Evolutionary conservation across 1,140 invertebrate species (phyloP).

Genomic region (Cecropterus lyciades): DNA sequence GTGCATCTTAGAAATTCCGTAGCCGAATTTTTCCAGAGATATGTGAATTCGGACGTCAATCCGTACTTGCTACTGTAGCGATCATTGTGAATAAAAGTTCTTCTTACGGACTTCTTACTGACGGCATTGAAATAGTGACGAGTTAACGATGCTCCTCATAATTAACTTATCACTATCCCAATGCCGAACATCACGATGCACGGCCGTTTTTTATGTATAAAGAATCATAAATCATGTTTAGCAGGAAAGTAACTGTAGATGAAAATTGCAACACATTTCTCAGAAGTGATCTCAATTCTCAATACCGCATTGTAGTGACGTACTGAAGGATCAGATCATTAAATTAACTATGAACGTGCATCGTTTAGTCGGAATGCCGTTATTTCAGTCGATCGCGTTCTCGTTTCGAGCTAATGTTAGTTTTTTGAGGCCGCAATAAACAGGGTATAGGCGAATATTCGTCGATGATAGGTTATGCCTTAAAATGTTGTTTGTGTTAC

Average conservation of each 20-base stretch:
- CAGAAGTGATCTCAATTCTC: conserved; percentile 6
- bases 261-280: background rate
- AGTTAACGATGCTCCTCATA: too few species aligned
- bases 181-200: too few species aligned
- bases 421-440: background rate
- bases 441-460: background rate
- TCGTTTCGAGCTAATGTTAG: conserved; percentile 4
- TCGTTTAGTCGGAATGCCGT: background rate
- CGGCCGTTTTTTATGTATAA: too few species aligned
- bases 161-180: too few species aligned
- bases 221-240: background rate
- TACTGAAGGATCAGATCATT: conserved; percentile 3
- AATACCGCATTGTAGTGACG: conserved; percentile 4
- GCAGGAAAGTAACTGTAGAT: background rate
- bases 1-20: too few species aligned
- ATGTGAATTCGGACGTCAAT: too few species aligned
- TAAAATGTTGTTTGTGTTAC: conserved; percentile 7
- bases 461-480: conserved; percentile 7
- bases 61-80: too few species aligned
- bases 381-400: conserved; percentile 8
- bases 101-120: too few species aligned
- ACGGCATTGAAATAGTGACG: too few species aligned
- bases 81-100: too few species aligned
- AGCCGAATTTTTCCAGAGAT: too few species aligned
- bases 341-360: background rate